Evolutionary conservation across 2,888 invertebrate genomes (phyloP).

Genomic region (Xylota sylvarum): DNA sequence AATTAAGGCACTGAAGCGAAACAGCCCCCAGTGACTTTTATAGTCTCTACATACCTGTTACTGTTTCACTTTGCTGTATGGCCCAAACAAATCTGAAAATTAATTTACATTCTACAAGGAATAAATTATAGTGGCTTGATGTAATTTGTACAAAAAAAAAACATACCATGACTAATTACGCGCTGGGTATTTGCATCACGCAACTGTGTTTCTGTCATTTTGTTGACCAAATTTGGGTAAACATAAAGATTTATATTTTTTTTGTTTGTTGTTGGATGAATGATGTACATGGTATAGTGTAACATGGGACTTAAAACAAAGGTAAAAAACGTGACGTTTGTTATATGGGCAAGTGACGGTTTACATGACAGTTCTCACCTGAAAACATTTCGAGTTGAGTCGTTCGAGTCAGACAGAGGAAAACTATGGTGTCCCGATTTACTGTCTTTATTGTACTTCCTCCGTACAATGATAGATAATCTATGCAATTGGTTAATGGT

Average conservation of each 20-base stretch:
- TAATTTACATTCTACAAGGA: conserved; percentile 46
- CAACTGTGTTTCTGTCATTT: conserved; percentile 44
- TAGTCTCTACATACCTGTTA: conserved; percentile 8
- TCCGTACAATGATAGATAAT: too few species aligned
- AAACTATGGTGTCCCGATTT: too few species aligned
- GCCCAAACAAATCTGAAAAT: conserved; percentile 41
- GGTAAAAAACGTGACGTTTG: conserved; percentile 32
- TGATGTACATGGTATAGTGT: too few species aligned
- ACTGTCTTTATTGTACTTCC: too few species aligned
- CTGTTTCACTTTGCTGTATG: background rate
- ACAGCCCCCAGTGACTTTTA: background rate
- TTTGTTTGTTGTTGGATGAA: conserved; percentile 5
- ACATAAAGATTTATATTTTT: conserved; percentile 35
- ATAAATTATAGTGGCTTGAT: conserved; percentile 47
- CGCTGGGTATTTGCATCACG: conserved; percentile 60
- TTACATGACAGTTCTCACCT: background rate
- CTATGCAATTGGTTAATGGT: too few species aligned
- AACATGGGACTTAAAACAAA: background rate
- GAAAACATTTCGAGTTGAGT: background rate
- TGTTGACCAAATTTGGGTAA: conserved; percentile 44
- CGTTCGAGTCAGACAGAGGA: too few species aligned
- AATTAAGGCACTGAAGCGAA: conserved; percentile 61
- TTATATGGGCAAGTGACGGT: background rate
- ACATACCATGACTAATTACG: conserved; percentile 63
- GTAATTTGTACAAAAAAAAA: conserved; percentile 9